phyloP scores from a whole-genome alignment of 2,113 vertebrate species.

The Gyps fulvus region DNA sequence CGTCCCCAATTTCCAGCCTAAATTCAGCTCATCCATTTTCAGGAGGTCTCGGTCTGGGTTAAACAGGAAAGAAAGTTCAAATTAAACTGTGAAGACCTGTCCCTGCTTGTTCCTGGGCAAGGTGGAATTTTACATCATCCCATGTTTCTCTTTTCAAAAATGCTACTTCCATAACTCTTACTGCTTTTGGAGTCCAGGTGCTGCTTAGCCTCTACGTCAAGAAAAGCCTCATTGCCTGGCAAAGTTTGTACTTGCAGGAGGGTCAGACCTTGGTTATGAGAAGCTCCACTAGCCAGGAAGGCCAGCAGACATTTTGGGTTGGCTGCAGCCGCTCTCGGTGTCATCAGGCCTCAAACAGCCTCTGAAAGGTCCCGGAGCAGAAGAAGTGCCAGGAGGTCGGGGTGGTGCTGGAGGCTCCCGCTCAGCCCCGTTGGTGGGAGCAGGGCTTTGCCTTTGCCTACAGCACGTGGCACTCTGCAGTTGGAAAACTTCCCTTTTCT shows the following conservation, averaged over 20 bases:
- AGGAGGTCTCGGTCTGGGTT: background rate
- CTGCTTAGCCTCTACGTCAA: constrained; percentile 3
- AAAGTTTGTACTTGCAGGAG: background rate
- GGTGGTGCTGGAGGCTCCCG: background rate
- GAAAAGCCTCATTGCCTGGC: background rate
- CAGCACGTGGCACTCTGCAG: background rate
- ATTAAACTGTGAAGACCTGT: background rate
- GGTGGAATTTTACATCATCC: background rate
- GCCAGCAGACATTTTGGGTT: background rate
- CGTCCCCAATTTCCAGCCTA: background rate
- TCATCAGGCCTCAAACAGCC: background rate
- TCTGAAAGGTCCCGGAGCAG: background rate
- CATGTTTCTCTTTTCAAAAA: background rate
- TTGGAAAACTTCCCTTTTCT: background rate
- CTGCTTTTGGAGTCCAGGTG: background rate
- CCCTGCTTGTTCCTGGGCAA: background rate
- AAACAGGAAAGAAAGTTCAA: background rate
- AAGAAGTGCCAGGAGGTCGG: background rate
- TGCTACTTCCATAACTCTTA: background rate
- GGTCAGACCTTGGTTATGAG: constrained; percentile 13
- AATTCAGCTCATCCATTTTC: background rate
- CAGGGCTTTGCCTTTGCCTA: background rate
- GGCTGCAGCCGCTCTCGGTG: background rate
- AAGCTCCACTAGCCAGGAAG: background rate
- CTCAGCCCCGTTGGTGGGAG: background rate